Percentiles rank a stretch among this genome's conserved stretches.
Conservation (phyloP, 2,888 invertebrate genomes). For the Leucania comma region DNA sequence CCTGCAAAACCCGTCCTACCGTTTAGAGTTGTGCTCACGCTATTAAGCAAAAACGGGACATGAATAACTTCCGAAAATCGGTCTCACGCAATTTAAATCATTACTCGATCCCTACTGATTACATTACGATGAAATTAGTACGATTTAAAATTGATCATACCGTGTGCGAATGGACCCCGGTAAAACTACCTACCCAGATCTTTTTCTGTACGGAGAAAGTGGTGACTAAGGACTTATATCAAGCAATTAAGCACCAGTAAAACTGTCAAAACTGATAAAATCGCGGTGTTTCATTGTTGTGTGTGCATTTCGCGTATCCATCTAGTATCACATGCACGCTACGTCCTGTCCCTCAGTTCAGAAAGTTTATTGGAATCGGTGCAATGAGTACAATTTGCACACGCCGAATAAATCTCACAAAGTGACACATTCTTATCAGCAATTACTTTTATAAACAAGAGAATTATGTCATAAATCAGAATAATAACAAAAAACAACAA, state of each 20-base stretch:
- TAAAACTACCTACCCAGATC: background rate
- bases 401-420: background rate
- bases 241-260: background rate
- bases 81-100: constrained; percentile 40
- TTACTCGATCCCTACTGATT: constrained; percentile 29
- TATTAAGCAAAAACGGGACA: constrained; percentile 29
- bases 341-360: background rate
- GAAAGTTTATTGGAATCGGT: background rate
- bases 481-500: background rate
- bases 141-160: constrained; percentile 9
- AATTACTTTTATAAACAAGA: background rate
- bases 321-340: background rate
- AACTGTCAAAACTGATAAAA: constrained; percentile 3
- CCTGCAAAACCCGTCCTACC: constrained; percentile 32
- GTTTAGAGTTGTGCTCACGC: constrained; percentile 38
- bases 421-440: background rate
- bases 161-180: constrained; percentile 14
- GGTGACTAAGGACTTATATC: constrained; percentile 16
- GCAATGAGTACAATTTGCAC: background rate
- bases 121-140: constrained; percentile 6
- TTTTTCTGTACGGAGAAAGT: background rate
- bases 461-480: background rate
- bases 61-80: constrained; percentile 32
- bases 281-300: constrained; percentile 2
- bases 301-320: background rate